Percentiles rank a stretch among this genome's conserved stretches.
Evolutionary conservation across 1,140 invertebrate species (phyloP).

Genomic region (Drosophila murphyi): DNA sequence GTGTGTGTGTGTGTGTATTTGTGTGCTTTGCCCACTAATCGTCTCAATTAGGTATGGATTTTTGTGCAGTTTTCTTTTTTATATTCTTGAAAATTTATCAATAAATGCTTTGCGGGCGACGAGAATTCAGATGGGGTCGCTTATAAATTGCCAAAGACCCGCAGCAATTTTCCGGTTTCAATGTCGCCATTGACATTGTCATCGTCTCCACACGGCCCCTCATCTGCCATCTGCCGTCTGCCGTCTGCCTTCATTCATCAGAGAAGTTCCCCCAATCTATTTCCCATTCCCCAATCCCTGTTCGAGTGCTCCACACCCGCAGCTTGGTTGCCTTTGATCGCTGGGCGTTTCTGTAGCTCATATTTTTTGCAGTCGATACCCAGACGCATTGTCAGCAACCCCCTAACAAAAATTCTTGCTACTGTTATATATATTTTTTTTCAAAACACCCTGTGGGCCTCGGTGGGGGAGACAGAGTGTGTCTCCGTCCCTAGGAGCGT

Average conservation of each 20-base stretch:
- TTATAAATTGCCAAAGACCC: conserved; percentile 76
- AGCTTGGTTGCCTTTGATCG: conserved; percentile 77
- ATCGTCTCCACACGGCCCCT: conserved; percentile 49
- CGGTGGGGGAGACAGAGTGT: background rate
- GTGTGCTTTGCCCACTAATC: conserved; percentile 59
- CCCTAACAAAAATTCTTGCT: conserved; percentile 58
- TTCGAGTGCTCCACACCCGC: conserved; percentile 44
- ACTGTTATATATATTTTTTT: conserved; percentile 57
- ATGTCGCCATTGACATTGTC: conserved; percentile 80
- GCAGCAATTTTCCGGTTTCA: conserved; percentile 83
- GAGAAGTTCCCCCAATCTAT: conserved; percentile 7
- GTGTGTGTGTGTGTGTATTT: background rate
- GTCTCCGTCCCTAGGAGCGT: conserved; percentile 11
- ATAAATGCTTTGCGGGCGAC: conserved; percentile 50
- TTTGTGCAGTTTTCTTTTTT: conserved; percentile 25
- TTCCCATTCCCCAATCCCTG: conserved; percentile 1
- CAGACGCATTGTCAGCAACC: conserved; percentile 60
- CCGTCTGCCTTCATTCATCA: conserved; percentile 62
- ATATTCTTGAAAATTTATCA: conserved; percentile 69
- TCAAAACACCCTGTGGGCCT: conserved; percentile 32
- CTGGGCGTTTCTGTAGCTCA: conserved; percentile 64
- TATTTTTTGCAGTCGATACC: conserved; percentile 52
- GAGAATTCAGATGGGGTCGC: conserved; percentile 24
- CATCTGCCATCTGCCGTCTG: conserved; percentile 6
- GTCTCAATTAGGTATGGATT: conserved; percentile 80